Conservation (phyloP, 2,888 invertebrate genomes). For the Eurytoma californica region DNA sequence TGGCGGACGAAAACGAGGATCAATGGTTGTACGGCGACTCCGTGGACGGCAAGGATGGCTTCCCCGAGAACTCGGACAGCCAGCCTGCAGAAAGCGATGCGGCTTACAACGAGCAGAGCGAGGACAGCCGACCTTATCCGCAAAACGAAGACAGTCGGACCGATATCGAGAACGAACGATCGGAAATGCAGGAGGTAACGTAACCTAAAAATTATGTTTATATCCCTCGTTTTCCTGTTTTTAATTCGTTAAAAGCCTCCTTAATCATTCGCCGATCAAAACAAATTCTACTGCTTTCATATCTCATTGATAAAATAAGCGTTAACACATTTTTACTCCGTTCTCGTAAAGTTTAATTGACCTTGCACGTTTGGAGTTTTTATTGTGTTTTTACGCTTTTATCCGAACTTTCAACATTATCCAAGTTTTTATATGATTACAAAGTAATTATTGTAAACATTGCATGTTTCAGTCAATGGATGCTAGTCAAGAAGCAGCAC, state of each 20-base stretch:
- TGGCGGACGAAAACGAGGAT: conserved; percentile 89
- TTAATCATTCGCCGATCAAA: no score
- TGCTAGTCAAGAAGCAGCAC: conserved; percentile 11
- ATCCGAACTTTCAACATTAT: no score
- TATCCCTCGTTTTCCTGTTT: conserved; percentile 39
- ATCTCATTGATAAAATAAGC: no score
- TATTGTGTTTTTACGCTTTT: no score
- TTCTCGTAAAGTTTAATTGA: no score
- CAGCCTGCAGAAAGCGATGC: conserved; percentile 69
- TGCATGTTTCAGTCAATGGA: conserved; percentile 33
- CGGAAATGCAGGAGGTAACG: conserved; percentile 62
- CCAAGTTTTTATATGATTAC: no score
- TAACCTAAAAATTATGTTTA: conserved; percentile 65
- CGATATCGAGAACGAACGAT: conserved; percentile 28
- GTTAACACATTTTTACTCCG: no score
- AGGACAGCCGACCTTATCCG: conserved; percentile 53
- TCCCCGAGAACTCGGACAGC: conserved; percentile 62
- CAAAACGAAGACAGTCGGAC: conserved; percentile 55
- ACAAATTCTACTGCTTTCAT: no score
- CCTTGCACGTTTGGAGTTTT: no score
- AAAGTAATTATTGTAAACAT: no score
- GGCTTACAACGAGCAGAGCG: conserved; percentile 62
- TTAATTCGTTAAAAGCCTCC: neutral
- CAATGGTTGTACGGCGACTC: conserved; percentile 92
- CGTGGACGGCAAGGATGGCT: conserved; percentile 75